These are phyloP conservation scores for Rostratula benghalensis DNA, from an alignment of 2,113 vertebrate species.

Conservation along the genomic window DNA sequence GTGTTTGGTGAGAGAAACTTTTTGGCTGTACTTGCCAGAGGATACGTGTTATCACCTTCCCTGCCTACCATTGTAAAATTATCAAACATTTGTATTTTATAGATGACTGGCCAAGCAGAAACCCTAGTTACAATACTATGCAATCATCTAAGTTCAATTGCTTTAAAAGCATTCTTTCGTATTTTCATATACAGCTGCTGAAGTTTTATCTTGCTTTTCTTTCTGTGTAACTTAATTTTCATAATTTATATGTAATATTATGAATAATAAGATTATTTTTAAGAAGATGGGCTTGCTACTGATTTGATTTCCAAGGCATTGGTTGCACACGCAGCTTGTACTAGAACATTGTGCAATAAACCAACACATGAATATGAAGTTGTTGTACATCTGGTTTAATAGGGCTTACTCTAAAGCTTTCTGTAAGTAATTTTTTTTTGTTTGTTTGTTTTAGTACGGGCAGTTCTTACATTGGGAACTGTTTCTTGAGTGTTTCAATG, in stretches of 20 bases:
- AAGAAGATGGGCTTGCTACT: neutral
- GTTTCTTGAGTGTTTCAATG: neutral
- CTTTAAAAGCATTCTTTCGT: neutral
- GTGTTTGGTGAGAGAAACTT: neutral
- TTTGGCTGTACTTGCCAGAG: neutral
- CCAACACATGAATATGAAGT: neutral
- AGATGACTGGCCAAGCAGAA: neutral
- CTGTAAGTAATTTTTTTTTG: neutral
- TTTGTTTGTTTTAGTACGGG: neutral
- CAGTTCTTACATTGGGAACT: neutral
- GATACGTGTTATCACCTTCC: neutral
- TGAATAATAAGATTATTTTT: neutral
- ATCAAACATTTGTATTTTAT: neutral
- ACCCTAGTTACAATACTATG: neutral
- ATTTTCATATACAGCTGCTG: neutral
- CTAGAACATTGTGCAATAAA: neutral
- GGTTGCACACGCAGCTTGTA: neutral
- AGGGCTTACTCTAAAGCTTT: neutral
- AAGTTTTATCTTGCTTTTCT: neutral
- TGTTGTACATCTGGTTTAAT: neutral
- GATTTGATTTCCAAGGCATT: neutral
- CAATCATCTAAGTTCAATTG: neutral
- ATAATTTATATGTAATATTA: neutral
- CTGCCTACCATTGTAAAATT: neutral
- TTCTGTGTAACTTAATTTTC: neutral